phyloP scores from a whole-genome alignment of 2,888 invertebrate species.

The Cybosia mesomella region DNA sequence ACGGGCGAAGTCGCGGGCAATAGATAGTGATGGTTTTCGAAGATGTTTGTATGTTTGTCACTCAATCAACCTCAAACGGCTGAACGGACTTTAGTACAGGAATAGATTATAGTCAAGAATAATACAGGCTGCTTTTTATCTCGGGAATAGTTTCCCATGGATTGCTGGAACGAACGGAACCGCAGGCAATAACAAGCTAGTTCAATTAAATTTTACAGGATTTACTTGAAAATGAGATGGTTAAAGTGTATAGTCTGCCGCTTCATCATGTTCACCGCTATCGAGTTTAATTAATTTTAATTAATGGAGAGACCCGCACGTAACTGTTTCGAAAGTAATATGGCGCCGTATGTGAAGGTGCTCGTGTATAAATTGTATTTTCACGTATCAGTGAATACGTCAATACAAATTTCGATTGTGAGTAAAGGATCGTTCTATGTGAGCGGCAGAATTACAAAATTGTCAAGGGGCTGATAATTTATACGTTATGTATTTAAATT shows the following conservation, averaged over 20 bases:
- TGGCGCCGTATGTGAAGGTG: neutral
- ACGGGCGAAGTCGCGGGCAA: no score
- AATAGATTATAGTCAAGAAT: no score
- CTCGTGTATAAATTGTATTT: slow-evolving; percentile 1
- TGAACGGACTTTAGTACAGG: no score
- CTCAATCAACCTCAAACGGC: no score
- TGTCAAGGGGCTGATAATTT: neutral
- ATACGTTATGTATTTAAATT: neutral
- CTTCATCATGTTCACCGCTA: neutral
- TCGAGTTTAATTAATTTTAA: slow-evolving; percentile 12
- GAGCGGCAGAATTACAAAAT: no score
- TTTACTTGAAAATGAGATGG: neutral
- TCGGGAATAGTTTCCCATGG: neutral
- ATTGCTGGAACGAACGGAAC: no score
- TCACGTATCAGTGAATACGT: neutral
- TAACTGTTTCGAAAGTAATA: neutral
- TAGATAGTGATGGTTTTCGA: no score
- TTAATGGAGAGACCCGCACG: neutral
- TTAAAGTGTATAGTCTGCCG: neutral
- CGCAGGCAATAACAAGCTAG: neutral
- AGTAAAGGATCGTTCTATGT: neutral
- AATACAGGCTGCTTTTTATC: no score
- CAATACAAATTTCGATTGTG: neutral
- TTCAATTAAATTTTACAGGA: neutral
- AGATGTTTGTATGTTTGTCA: no score